Evolutionary conservation across 2,797 vertebrate species (phyloP).

Genomic region (Artibeus jamaicensis): DNA sequence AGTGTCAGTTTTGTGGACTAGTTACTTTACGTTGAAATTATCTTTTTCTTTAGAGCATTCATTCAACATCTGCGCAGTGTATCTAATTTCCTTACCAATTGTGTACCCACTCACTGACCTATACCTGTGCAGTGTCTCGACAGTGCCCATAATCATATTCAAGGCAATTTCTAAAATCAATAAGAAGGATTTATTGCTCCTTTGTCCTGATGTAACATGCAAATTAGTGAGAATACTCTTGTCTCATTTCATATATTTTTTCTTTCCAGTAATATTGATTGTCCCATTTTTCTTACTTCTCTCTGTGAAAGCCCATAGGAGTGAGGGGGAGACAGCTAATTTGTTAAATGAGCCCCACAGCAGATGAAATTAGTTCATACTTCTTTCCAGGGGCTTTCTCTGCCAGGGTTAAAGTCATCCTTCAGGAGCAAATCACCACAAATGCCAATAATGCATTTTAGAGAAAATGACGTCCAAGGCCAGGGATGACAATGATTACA

Average conservation of each 20-base stretch:
- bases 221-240: constrained; percentile 37
- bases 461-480: background rate
- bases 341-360: constrained; percentile 28
- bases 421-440: constrained; percentile 1
- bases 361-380: constrained; percentile 1
- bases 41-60: background rate
- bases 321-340: background rate
- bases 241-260: constrained; percentile 7
- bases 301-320: background rate
- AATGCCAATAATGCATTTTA: constrained; percentile 18
- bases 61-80: background rate
- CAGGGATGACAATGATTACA: background rate
- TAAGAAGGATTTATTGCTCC: background rate
- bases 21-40: background rate
- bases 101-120: background rate
- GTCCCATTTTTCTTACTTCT: constrained; percentile 8
- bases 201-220: constrained; percentile 7
- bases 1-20: background rate
- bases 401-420: constrained; percentile 11
- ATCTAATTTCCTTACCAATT: background rate
- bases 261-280: constrained; percentile 38
- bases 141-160: background rate
- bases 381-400: constrained; percentile 19
- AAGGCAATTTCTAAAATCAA: constrained; percentile 48
- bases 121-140: background rate